These are phyloP conservation scores for Isoperla grammatica DNA, from an alignment of 2,888 invertebrate genomes.

Conservation along the genomic window DNA sequence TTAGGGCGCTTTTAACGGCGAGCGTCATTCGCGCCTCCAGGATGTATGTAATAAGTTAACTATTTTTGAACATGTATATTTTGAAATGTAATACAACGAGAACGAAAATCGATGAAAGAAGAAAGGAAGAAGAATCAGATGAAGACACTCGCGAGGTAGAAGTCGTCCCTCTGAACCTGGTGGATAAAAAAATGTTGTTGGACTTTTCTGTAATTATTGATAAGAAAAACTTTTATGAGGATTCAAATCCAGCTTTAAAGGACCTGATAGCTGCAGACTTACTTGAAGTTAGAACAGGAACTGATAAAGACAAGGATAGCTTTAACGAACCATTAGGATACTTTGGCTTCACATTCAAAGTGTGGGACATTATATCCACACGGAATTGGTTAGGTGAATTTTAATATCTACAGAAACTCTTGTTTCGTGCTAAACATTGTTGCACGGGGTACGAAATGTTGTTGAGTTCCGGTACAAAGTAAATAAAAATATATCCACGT, in stretches of 20 bases:
- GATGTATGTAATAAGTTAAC: too few relatives aligned
- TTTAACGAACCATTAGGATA: constrained; percentile 40
- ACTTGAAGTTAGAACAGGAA: constrained; percentile 42
- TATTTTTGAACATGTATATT: too few relatives aligned
- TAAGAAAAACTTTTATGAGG: constrained; percentile 35
- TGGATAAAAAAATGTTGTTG: constrained; percentile 39
- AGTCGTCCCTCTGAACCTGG: too few relatives aligned
- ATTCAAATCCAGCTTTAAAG: constrained; percentile 19
- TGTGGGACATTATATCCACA: constrained; percentile 37
- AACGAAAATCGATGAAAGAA: too few relatives aligned
- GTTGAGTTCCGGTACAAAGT: too few relatives aligned
- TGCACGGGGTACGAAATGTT: constrained; percentile 45
- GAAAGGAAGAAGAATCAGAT: too few relatives aligned
- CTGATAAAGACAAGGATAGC: constrained; percentile 39
- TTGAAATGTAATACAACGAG: too few relatives aligned
- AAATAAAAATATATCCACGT: too few relatives aligned
- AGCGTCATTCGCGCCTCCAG: too few relatives aligned
- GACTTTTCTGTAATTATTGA: constrained; percentile 43
- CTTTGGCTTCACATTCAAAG: constrained; percentile 41
- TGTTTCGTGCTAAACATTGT: constrained; percentile 44
- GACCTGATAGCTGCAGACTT: constrained; percentile 24
- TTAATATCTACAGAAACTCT: constrained; percentile 24
- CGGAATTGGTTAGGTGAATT: constrained; percentile 36
- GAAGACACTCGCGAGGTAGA: too few relatives aligned
- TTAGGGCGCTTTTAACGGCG: too few relatives aligned